Evolutionary conservation across 2,113 vertebrate species (phyloP).

Genomic region (Todiramphus saurophagus): DNA sequence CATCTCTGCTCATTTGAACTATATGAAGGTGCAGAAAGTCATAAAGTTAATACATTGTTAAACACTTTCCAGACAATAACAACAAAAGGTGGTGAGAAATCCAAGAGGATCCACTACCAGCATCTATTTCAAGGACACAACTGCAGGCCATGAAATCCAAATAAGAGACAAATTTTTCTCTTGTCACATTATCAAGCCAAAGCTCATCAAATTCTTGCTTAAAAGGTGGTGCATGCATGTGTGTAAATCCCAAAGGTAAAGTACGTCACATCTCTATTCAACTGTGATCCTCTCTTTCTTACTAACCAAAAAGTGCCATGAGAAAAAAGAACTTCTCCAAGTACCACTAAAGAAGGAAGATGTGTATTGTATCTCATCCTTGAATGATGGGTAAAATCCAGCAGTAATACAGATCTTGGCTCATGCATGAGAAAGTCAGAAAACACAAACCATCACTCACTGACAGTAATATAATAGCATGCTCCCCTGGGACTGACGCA

Average conservation of each 20-base stretch:
- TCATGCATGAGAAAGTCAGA: conserved; percentile 14
- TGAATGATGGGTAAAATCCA: neutral
- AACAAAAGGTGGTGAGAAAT: conserved; percentile 13
- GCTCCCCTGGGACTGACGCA: neutral
- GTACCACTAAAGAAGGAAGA: neutral
- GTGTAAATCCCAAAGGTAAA: neutral
- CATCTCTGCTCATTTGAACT: conserved; percentile 33
- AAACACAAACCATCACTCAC: conserved; percentile 22
- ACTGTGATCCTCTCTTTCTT: neutral
- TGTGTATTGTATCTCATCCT: neutral
- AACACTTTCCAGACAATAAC: conserved; percentile 11
- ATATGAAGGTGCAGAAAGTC: conserved; percentile 35
- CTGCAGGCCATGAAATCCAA: neutral
- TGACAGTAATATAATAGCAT: neutral
- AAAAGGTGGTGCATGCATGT: neutral
- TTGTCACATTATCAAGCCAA: neutral
- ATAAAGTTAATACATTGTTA: conserved; percentile 49
- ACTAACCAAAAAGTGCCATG: neutral
- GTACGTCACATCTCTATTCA: neutral
- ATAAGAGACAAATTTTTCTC: neutral
- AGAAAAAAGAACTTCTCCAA: neutral
- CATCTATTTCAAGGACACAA: neutral
- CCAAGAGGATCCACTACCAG: neutral
- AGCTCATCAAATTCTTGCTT: neutral
- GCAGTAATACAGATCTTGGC: neutral